phyloP scores from a whole-genome alignment of 2,888 invertebrate genomes.

The Notodonta dromedarius region DNA sequence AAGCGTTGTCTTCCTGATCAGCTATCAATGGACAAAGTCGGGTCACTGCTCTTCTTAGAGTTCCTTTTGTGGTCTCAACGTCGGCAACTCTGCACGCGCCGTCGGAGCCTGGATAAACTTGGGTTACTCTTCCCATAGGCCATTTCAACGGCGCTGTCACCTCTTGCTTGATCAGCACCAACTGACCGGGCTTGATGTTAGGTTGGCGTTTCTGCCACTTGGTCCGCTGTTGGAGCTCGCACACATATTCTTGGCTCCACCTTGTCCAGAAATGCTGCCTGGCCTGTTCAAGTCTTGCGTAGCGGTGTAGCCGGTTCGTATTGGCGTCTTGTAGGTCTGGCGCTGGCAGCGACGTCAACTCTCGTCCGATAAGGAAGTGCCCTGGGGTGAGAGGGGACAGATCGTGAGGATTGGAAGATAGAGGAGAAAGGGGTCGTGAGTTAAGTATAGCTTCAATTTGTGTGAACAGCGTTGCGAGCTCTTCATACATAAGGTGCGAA shows the following conservation, averaged over 20 bases:
- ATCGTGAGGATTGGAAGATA: constrained; percentile 13
- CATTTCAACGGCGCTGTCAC: constrained; percentile 12
- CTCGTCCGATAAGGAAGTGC: constrained; percentile 16
- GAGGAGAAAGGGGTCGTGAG: constrained; percentile 13
- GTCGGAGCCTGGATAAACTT: constrained; percentile 6
- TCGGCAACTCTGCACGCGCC: constrained; percentile 11
- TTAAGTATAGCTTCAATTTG: constrained; percentile 9
- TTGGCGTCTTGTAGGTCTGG: constrained; percentile 10
- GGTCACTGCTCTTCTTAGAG: constrained; percentile 8
- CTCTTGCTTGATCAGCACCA: constrained; percentile 16
- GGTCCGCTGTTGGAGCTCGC: constrained; percentile 34
- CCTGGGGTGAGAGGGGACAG: constrained; percentile 7
- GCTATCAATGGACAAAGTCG: constrained; percentile 8
- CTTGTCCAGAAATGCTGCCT: constrained; percentile 34
- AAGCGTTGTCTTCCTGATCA: background rate
- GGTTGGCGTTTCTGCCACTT: constrained; percentile 32
- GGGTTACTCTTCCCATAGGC: constrained; percentile 11
- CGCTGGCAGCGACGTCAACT: constrained; percentile 15
- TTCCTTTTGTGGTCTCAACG: constrained; percentile 9
- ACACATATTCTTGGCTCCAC: constrained; percentile 28
- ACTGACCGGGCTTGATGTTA: constrained; percentile 3
- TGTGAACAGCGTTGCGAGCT: constrained; percentile 10
- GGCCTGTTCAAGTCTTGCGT: constrained; percentile 12
- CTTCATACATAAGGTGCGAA: constrained; percentile 11
- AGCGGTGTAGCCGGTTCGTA: constrained; percentile 14